These are phyloP conservation scores for Palythoa heliodiscus DNA, from an alignment of 92 coral and sea anemone genomes.

Conservation along the genomic window DNA sequence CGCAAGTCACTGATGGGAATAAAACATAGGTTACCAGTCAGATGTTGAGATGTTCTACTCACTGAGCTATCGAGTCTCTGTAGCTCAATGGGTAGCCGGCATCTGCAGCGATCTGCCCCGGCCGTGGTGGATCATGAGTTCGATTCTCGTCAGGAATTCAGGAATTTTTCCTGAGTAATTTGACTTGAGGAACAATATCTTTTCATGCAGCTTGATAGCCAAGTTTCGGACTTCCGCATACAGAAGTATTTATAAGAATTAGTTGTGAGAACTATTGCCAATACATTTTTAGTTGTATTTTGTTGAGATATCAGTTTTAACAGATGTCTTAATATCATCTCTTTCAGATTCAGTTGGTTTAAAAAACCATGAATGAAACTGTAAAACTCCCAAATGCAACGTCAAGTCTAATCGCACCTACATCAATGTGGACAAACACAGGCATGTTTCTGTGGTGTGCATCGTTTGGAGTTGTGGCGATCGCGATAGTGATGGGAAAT, in stretches of 20 bases:
- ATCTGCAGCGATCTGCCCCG: no score
- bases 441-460: conserved; percentile 12
- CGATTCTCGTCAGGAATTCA: no score
- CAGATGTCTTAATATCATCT: no score
- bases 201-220: no score
- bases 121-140: no score
- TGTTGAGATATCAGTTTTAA: not conserved
- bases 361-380: conserved; percentile 25
- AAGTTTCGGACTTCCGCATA: not conserved
- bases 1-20: no score
- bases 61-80: no score
- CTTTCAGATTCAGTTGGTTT: not conserved
- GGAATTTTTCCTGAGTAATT: no score
- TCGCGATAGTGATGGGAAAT: conserved; percentile 31
- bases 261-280: not conserved
- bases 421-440: not conserved
- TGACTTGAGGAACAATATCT: no score
- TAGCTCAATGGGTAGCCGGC: no score
- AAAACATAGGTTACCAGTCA: no score
- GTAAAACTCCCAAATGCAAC: not conserved
- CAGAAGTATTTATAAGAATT: not conserved
- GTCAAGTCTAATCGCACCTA: not conserved
- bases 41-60: no score
- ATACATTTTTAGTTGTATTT: not conserved
- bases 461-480: conserved; percentile 26